These are phyloP conservation scores for Cybosia mesomella DNA, from an alignment of 2,888 invertebrate genomes.

Conservation along the genomic window DNA sequence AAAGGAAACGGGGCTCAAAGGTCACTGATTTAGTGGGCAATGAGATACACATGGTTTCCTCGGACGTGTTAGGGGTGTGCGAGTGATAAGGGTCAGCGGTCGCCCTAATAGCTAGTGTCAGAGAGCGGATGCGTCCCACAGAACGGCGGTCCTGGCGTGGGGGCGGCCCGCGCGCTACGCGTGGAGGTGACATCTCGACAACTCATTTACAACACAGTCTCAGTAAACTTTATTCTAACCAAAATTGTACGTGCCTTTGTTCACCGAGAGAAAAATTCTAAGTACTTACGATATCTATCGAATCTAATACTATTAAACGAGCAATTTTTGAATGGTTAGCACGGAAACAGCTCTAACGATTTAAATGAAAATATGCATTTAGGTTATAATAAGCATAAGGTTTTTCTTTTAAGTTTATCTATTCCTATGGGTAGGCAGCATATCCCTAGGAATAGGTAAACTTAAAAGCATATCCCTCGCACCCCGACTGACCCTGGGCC, in stretches of 20 bases:
- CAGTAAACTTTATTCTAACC: not conserved
- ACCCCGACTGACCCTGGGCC: too few species aligned
- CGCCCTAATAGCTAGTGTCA: slow-evolving; percentile 71
- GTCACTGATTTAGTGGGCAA: slow-evolving; percentile 70
- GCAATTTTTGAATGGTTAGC: too few species aligned
- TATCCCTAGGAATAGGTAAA: too few species aligned
- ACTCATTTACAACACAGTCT: slow-evolving; percentile 28
- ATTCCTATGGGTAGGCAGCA: too few species aligned
- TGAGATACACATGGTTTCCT: slow-evolving; percentile 60
- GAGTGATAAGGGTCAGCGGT: slow-evolving; percentile 74
- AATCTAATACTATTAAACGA: too few species aligned
- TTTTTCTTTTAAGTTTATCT: too few species aligned
- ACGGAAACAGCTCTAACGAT: too few species aligned
- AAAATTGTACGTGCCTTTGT: not conserved
- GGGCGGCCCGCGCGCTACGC: slow-evolving; percentile 33
- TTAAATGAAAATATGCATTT: too few species aligned
- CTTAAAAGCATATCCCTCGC: too few species aligned
- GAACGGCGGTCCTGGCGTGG: slow-evolving; percentile 43
- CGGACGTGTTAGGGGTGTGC: slow-evolving; percentile 64
- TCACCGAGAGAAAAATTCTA: not conserved
- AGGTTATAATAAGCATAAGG: too few species aligned
- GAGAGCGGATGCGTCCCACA: slow-evolving; percentile 56
- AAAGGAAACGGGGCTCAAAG: slow-evolving; percentile 64
- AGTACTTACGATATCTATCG: not conserved
- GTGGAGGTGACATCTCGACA: slow-evolving; percentile 33